Percentiles rank a stretch among this genome's conserved stretches.
Conservation (phyloP, 2,888 invertebrate genomes). For the Aspidapion aeneum region DNA sequence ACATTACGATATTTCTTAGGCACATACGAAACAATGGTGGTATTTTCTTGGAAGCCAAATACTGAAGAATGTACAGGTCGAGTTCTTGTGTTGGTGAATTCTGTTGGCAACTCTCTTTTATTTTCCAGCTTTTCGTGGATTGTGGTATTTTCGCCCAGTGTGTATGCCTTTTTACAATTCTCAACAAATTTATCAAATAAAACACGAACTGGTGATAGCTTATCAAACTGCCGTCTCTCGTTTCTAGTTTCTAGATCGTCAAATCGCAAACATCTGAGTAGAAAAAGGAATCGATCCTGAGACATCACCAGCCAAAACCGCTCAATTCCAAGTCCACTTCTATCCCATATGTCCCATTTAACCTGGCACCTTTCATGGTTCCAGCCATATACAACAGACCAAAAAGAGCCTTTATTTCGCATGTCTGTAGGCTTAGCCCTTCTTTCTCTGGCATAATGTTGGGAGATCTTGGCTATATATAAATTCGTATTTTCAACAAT, state of each 20-base stretch:
- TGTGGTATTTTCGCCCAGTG: constrained; percentile 28
- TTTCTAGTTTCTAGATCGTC: constrained; percentile 12
- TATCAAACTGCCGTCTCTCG: constrained; percentile 10
- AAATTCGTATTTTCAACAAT: constrained; percentile 12
- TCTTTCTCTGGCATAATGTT: constrained; percentile 9
- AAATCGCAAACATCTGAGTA: constrained; percentile 7
- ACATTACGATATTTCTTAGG: constrained; percentile 19
- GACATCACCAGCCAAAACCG: constrained; percentile 17
- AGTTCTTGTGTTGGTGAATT: constrained; percentile 16
- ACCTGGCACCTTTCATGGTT: constrained; percentile 11
- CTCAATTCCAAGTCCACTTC: constrained; percentile 15
- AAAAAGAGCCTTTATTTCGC: constrained; percentile 16
- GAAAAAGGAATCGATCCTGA: constrained; percentile 12
- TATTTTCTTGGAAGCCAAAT: constrained; percentile 19
- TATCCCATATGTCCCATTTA: constrained; percentile 19
- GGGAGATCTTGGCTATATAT: constrained; percentile 3
- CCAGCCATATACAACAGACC: constrained; percentile 18
- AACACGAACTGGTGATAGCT: constrained; percentile 30
- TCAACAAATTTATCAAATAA: constrained; percentile 31
- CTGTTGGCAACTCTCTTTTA: constrained; percentile 13
- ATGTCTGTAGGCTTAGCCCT: constrained; percentile 25
- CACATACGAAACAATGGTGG: constrained; percentile 19
- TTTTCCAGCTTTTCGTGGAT: constrained; percentile 33
- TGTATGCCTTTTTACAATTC: constrained; percentile 27
- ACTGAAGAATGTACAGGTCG: constrained; percentile 14